Conservation (phyloP, 64 coral and sea anemone genomes). For the Montipora capricornis region DNA sequence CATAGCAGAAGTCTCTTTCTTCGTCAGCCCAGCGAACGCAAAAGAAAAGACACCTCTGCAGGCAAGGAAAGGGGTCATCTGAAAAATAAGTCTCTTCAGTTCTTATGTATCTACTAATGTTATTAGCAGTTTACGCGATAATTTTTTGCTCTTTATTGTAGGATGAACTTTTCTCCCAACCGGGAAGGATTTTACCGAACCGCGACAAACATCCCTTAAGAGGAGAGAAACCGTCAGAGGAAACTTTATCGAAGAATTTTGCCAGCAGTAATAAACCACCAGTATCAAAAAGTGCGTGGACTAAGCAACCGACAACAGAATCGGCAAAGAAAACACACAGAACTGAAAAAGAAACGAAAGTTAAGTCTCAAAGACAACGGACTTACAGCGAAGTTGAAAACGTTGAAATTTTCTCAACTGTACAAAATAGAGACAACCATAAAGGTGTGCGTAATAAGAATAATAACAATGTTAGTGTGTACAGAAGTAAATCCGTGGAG, state of each 20-base stretch:
- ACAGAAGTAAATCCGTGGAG: conserved; percentile 23
- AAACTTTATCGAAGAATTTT: neutral
- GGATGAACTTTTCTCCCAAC: conserved; percentile 79
- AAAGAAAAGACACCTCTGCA: too few relatives aligned
- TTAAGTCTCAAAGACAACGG: conserved; percentile 66
- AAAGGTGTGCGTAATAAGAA: neutral
- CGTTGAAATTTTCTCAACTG: conserved; percentile 38
- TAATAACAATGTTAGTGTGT: neutral
- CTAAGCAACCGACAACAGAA: conserved; percentile 9
- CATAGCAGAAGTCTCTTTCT: too few relatives aligned
- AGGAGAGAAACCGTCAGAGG: neutral
- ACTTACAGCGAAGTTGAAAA: conserved; percentile 78
- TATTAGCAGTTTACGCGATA: too few relatives aligned
- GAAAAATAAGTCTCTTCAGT: too few relatives aligned
- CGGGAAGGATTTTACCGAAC: neutral
- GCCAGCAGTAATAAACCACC: conserved; percentile 11
- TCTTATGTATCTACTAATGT: too few relatives aligned
- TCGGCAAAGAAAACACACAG: neutral
- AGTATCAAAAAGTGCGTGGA: conserved; percentile 12
- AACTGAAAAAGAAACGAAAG: conserved; percentile 1
- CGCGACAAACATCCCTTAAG: neutral
- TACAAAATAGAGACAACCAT: neutral
- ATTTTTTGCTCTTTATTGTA: neutral
- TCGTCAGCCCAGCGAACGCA: too few relatives aligned
- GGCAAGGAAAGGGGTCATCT: too few relatives aligned